phyloP scores from a whole-genome alignment of 2,113 vertebrate genomes.

The Nesogale talazaci region DNA sequence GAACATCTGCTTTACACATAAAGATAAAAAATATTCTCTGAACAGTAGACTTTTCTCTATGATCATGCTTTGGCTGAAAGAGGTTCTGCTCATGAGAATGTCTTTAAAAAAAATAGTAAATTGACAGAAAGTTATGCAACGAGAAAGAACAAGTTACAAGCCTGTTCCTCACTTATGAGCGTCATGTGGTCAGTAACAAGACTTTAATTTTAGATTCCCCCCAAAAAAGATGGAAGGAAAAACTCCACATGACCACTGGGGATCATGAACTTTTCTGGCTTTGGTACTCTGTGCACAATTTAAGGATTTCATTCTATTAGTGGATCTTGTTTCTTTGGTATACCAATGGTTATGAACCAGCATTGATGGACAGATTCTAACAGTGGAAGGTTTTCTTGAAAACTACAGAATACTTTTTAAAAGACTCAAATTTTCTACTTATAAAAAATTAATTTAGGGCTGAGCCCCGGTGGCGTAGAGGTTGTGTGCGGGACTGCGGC shows the following conservation, averaged over 20 bases:
- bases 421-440: no score
- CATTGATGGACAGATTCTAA: background rate
- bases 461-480: no score
- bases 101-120: background rate
- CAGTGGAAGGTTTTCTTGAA: background rate
- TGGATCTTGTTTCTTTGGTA: background rate
- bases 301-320: no score
- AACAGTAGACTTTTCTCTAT: background rate
- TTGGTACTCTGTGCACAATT: background rate
- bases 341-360: background rate
- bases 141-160: background rate
- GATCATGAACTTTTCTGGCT: background rate
- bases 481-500: no score
- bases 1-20: conserved; percentile 20
- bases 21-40: conserved; percentile 3
- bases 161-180: background rate
- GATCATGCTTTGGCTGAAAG: background rate
- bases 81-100: conserved; percentile 2
- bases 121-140: background rate
- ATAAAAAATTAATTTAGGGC: no score
- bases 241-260: background rate
- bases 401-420: no score
- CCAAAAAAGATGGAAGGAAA: background rate
- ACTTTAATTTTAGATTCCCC: background rate
- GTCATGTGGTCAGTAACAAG: background rate